A percentile compares a stretch with the other conserved stretches of the same genome.
Evolutionary conservation across 2,797 vertebrate species (phyloP).

Genomic region (Hypotaenidia philippensis): DNA sequence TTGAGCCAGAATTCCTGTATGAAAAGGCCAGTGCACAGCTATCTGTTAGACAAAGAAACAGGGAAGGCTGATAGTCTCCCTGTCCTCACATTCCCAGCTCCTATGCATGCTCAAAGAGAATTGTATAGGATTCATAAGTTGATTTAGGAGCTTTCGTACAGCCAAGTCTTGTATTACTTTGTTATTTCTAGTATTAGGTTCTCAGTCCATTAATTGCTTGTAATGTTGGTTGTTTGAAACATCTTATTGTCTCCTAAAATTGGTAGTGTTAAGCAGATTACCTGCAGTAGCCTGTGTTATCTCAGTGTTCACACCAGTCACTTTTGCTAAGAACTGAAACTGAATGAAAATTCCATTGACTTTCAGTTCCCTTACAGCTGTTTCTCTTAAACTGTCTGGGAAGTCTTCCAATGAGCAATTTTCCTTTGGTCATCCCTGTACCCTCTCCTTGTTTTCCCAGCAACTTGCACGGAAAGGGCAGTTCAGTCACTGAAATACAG

Average conservation of each 20-base stretch:
- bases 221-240: not conserved
- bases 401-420: not conserved
- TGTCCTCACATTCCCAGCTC: not conserved
- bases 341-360: not conserved
- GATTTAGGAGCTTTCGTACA: not conserved
- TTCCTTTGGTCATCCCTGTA: not conserved
- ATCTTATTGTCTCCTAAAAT: not conserved
- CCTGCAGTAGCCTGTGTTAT: accelerated
- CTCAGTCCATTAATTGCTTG: not conserved
- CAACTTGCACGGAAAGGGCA: not conserved
- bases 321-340: not conserved
- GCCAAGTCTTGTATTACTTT: not conserved
- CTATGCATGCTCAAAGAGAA: not conserved
- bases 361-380: not conserved
- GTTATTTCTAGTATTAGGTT: not conserved
- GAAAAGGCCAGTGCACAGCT: not conserved
- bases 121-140: not conserved
- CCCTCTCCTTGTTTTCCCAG: not conserved
- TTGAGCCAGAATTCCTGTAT: not conserved
- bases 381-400: not conserved
- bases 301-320: not conserved
- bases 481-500: not conserved
- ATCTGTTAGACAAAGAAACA: not conserved
- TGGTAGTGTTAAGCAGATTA: not conserved
- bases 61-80: not conserved